A percentile compares a stretch with the other conserved stretches of the same genome.
Conservation (phyloP, 2,113 vertebrate species). For the Calcarius ornatus region DNA sequence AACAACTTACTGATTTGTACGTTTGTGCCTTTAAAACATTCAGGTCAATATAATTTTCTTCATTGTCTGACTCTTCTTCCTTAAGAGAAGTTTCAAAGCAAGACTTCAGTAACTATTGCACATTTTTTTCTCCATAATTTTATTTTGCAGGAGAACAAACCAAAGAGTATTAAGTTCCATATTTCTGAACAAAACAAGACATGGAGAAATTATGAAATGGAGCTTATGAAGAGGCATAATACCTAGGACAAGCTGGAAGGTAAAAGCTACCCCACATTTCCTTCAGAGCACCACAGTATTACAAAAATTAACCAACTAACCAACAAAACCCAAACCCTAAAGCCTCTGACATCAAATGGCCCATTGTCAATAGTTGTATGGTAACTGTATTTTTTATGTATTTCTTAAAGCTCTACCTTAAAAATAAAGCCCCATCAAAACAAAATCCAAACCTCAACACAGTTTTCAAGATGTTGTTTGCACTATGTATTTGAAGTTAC, state of each 20-base stretch:
- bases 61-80: slow-evolving; percentile 89
- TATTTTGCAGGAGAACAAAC: background rate
- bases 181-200: background rate
- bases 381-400: background rate
- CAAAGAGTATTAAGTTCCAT: background rate
- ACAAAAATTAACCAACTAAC: background rate
- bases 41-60: slow-evolving; percentile 89
- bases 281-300: background rate
- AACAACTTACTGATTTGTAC: slow-evolving; percentile 73
- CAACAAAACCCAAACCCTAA: background rate
- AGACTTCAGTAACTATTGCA: slow-evolving; percentile 12
- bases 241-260: background rate
- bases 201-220: background rate
- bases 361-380: background rate
- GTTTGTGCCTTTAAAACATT: slow-evolving; percentile 86
- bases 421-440: background rate
- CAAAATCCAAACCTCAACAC: background rate
- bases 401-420: background rate
- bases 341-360: background rate
- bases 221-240: background rate
- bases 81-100: slow-evolving; percentile 62
- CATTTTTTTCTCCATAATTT: background rate
- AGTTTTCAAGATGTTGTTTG: background rate
- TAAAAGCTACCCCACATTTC: background rate
- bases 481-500: background rate